Base-by-base conservation (phyloP, 2,797 vertebrate genomes). In the Betta splendens region DNA sequence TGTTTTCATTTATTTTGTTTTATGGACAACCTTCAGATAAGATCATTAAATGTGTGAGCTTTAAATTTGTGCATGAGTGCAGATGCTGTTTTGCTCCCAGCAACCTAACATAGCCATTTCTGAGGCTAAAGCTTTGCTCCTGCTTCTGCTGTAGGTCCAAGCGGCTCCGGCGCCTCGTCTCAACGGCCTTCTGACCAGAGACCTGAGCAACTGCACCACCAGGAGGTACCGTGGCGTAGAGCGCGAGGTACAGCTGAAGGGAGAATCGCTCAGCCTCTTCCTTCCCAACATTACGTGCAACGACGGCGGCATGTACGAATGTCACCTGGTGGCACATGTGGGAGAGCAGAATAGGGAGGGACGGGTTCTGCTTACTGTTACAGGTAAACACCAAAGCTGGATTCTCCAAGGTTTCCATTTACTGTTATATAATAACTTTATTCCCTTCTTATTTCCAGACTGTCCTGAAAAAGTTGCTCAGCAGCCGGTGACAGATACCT, bases 321-420 rank as follows among this genome's bases (percentile, higher is more conserved):
- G 92, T 44, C 57, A 64, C 22, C 70, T 92, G 54, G 65, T 67
- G 0, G 89, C 91, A 5, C 86, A 89, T 0, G 54, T 90, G 13
- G 91, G 91, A 3, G 70, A 91, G 20, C 71, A 79, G 69, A 89
- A 87, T 77, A 76, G 47, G 11, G 69, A 87, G 1, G 80, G 80
- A 2, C 2, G 20, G 16, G 33, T 89, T 15, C 12, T 22, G 6
- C 89, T 93, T 33, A 58, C 1, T 0, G 36, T 92, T 3, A n/a
- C 47, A 72, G 90, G 91, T 92, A 52, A 32, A 13, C 0, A 1
- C 21, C 18, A 0, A 3, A 29, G 0, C 17, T 5, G 0, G 45
- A 25, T 16, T 15, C 32, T 23, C 20, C 17, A 28, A 57, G 48
- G 9, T 13, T 45, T 45, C 28, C 22, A n/a, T n/a, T n/a, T n/a